A percentile compares a stretch with the other conserved stretches of the same genome.
Evolutionary conservation across 2,888 invertebrate species (phyloP).

Genomic region (Idaea aversata): DNA sequence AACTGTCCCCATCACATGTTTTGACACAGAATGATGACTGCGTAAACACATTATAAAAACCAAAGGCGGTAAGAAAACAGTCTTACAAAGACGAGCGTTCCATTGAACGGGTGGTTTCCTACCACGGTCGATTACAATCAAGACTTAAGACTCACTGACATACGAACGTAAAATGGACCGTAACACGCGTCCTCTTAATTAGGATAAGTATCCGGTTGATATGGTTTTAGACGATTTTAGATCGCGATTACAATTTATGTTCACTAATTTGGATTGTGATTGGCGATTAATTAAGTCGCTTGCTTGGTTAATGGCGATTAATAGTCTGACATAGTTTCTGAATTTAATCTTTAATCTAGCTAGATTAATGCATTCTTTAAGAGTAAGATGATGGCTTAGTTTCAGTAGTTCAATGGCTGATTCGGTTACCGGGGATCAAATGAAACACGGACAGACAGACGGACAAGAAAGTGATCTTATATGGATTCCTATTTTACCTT

Average conservation of each 20-base stretch:
- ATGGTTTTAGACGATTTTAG: conserved; percentile 31
- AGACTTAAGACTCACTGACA: conserved; percentile 42
- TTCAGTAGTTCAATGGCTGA: no score
- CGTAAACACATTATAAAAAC: conserved; percentile 25
- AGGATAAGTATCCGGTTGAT: conserved; percentile 67
- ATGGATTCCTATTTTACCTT: no score
- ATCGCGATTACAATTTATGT: conserved; percentile 11
- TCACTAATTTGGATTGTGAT: conserved; percentile 14
- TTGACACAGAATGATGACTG: conserved; percentile 27
- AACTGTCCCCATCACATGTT: conserved; percentile 21
- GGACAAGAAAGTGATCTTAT: no score
- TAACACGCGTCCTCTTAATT: conserved; percentile 69
- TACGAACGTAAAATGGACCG: conserved; percentile 58
- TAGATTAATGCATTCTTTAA: no score
- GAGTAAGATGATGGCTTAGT: no score
- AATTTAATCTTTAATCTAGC: neutral
- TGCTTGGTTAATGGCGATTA: neutral
- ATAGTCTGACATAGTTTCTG: neutral
- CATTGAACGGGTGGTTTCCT: conserved; percentile 63
- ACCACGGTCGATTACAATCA: conserved; percentile 56
- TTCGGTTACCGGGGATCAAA: no score
- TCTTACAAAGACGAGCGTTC: conserved; percentile 45
- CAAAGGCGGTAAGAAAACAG: conserved; percentile 53
- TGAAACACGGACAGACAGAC: no score
- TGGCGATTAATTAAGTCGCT: neutral